These are phyloP conservation scores for Mixornis gularis DNA, from an alignment of 2,113 vertebrate genomes.

Conservation along the genomic window DNA sequence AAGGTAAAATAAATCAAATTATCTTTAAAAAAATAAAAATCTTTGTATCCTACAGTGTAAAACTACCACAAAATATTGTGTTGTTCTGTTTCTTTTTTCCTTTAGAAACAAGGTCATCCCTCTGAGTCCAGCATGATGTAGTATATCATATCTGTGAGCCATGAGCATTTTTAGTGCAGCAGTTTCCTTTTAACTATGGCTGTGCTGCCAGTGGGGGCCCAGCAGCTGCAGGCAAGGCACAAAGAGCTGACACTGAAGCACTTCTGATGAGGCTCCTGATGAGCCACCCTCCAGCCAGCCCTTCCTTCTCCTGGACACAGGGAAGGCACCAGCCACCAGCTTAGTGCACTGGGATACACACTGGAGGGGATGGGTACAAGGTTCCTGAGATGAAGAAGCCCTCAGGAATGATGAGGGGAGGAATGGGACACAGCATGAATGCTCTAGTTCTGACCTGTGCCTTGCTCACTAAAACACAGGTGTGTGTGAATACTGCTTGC, in stretches of 20 bases:
- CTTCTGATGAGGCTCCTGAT: neutral
- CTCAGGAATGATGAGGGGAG: neutral
- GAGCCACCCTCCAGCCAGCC: neutral
- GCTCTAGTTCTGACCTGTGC: neutral
- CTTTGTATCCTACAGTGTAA: neutral
- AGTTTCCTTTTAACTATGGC: fast-evolving
- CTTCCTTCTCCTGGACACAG: neutral
- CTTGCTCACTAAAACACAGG: neutral
- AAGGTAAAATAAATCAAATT: neutral
- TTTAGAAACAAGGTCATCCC: neutral
- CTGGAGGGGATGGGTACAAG: neutral
- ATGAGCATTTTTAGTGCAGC: fast-evolving
- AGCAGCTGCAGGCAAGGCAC: neutral
- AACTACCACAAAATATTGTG: neutral
- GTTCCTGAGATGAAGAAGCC: neutral
- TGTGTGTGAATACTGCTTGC: neutral
- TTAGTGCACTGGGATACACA: fast-evolving
- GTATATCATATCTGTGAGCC: neutral
- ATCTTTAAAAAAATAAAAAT: neutral
- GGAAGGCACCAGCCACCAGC: neutral
- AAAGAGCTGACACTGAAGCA: neutral
- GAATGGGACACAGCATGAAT: neutral
- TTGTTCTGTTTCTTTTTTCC: neutral
- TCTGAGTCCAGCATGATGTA: neutral
- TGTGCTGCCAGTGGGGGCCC: fast-evolving